phyloP scores from a whole-genome alignment of 2,888 invertebrate genomes.

The Odontocolon sp. region DNA sequence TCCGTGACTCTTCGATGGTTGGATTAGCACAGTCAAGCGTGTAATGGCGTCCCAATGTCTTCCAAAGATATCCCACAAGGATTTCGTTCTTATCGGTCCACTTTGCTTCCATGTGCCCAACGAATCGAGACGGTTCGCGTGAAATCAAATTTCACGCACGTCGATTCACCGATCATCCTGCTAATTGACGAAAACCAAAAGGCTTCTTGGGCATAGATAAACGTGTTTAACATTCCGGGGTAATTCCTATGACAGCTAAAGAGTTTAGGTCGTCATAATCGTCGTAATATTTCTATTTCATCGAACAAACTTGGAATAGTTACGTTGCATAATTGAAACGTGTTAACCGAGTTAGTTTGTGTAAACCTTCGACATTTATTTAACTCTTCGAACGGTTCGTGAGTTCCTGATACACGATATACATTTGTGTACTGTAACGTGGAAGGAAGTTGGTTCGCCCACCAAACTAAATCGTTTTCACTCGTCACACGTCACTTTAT shows the following conservation, averaged over 20 bases:
- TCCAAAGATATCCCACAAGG: neutral
- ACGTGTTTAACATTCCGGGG: too few relatives aligned
- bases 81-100: neutral
- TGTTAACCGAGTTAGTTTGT: too few relatives aligned
- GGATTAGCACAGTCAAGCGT: conserved; percentile 3
- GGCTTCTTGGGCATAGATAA: neutral
- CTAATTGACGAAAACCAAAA: conserved; percentile 66
- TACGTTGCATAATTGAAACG: too few relatives aligned
- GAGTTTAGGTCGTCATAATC: too few relatives aligned
- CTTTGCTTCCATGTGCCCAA: neutral
- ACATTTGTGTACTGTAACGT: too few relatives aligned
- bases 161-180: conserved; percentile 67
- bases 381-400: too few relatives aligned
- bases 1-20: neutral
- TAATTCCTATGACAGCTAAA: too few relatives aligned
- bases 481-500: conserved; percentile 57
- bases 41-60: neutral
- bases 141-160: conserved; percentile 73
- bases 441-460: neutral
- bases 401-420: too few relatives aligned
- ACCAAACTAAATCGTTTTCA: conserved; percentile 66
- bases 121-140: conserved; percentile 58
- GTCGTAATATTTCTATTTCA: too few relatives aligned
- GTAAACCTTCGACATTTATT: too few relatives aligned
- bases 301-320: too few relatives aligned